Evolutionary conservation across 1,140 invertebrate species (phyloP).

Genomic region (Solen grandis): DNA sequence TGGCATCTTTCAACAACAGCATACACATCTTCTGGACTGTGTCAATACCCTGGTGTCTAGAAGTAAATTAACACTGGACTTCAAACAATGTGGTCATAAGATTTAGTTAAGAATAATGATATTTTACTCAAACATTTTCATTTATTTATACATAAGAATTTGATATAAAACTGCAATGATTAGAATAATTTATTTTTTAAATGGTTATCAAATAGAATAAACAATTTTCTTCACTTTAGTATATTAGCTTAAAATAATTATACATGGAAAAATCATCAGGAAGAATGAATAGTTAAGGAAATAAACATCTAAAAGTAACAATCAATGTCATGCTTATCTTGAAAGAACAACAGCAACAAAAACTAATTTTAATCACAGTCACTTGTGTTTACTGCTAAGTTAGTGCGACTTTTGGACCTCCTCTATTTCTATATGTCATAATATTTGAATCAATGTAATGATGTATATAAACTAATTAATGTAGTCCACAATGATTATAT

Average conservation of each 20-base stretch:
- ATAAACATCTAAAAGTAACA: too few species aligned
- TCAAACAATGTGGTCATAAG: neutral
- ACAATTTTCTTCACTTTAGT: too few species aligned
- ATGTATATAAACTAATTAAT: slow-evolving; percentile 1
- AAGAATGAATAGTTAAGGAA: too few species aligned
- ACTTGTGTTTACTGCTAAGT: too few species aligned
- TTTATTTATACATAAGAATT: neutral
- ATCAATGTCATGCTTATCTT: too few species aligned
- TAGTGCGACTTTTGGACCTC: too few species aligned
- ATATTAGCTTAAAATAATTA: too few species aligned
- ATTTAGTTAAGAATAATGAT: neutral
- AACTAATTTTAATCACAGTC: neutral
- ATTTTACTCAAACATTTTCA: neutral
- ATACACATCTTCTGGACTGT: slow-evolving; percentile 7
- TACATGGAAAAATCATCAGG: too few species aligned
- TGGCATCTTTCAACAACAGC: neutral
- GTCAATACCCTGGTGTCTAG: neutral
- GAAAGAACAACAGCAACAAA: neutral
- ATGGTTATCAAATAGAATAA: too few species aligned
- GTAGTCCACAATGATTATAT: neutral
- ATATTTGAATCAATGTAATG: neutral
- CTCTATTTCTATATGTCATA: too few species aligned
- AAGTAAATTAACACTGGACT: neutral
- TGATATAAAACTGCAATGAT: neutral
- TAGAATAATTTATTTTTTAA: neutral